Evolutionary conservation across 2,888 invertebrate species (phyloP).

Genomic region (Drosophila algonquin): DNA sequence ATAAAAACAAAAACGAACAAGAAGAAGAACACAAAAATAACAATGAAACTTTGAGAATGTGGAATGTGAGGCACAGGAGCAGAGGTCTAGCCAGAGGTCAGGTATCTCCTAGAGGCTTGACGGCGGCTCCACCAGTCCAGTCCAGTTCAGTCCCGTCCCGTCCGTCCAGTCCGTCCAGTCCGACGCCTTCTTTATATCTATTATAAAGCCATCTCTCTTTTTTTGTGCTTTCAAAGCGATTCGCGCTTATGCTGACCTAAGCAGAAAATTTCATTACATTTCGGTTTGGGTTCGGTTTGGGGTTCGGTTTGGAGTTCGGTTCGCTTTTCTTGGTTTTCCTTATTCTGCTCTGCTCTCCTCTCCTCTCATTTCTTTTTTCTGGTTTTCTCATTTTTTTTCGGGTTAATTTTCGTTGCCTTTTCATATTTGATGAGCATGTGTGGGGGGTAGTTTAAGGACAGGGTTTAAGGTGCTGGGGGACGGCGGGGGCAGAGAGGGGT

Average conservation of each 20-base stretch:
- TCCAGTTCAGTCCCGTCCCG: too few species aligned
- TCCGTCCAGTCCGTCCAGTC: not conserved
- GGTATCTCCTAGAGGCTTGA: not conserved
- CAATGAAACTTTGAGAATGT: not conserved
- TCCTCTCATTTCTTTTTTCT: conserved; percentile 1
- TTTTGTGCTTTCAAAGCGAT: conserved; percentile 17
- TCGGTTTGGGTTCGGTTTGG: not conserved
- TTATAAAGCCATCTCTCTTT: conserved; percentile 31
- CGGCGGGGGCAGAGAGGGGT: not conserved
- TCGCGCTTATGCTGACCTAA: conserved; percentile 39
- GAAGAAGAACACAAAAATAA: not conserved
- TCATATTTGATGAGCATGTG: conserved; percentile 60
- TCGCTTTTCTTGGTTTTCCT: conserved; percentile 11
- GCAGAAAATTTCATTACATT: conserved; percentile 38
- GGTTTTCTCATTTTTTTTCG: conserved; percentile 21
- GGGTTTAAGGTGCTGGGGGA: too few species aligned
- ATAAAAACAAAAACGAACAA: not conserved
- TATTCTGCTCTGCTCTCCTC: not conserved
- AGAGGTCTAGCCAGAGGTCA: conserved; percentile 11
- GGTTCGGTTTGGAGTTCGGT: not conserved
- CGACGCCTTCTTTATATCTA: conserved; percentile 6
- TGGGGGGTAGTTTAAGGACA: conserved; percentile 12
- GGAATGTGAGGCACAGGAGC: not conserved
- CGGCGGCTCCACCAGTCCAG: too few species aligned
- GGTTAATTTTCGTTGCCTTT: conserved; percentile 53